These are phyloP conservation scores for Nylanderia fulva DNA, from an alignment of 1,140 invertebrate species.

Conservation along the genomic window DNA sequence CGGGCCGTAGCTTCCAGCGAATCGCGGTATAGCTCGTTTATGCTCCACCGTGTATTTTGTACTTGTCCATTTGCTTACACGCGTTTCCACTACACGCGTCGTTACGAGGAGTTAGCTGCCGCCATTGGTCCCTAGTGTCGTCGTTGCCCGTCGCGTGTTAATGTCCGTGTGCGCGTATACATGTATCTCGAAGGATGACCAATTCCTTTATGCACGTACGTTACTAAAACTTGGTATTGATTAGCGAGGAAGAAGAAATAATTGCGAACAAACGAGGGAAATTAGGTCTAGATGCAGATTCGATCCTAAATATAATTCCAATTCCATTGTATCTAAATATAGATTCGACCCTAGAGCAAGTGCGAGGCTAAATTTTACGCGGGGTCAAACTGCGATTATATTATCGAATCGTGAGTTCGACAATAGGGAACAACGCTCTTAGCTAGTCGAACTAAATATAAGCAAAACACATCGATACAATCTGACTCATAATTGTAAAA, in stretches of 20 bases:
- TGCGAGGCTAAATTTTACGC: not conserved
- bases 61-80: conserved; percentile 51
- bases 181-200: conserved; percentile 42
- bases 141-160: conserved; percentile 12
- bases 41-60: conserved; percentile 46
- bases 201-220: conserved; percentile 2
- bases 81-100: conserved; percentile 56
- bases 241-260: conserved; percentile 1
- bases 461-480: too few species aligned
- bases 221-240: not conserved
- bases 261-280: not conserved
- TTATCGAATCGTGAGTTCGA: too few species aligned
- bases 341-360: too few species aligned
- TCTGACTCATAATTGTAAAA: too few species aligned
- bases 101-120: conserved; percentile 47
- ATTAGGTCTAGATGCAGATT: too few species aligned
- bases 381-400: too few species aligned
- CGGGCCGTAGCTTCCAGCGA: conserved; percentile 33
- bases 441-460: too few species aligned
- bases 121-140: not conserved
- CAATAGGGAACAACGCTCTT: too few species aligned
- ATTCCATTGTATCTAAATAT: too few species aligned
- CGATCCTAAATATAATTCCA: too few species aligned
- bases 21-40: conserved; percentile 32
- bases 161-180: not conserved